Percentiles rank a stretch among this genome's conserved stretches.
Evolutionary conservation across 2,888 invertebrate species (phyloP).

Genomic region (Cosmorhoe ocellata): DNA sequence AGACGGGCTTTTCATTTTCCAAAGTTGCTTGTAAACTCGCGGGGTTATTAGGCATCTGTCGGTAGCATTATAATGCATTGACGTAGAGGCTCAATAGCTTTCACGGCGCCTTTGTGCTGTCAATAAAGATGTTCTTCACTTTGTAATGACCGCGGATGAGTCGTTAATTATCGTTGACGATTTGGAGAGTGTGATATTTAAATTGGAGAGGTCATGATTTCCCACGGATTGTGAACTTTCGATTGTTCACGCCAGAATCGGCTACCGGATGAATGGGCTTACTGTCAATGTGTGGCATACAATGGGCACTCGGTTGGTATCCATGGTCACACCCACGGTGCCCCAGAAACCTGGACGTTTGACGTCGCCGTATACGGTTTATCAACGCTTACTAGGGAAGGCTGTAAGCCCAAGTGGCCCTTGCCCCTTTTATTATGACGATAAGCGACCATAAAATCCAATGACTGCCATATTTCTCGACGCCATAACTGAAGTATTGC

Average conservation of each 20-base stretch:
- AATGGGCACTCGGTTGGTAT: slow-evolving; percentile 22
- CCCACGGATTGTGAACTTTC: slow-evolving; percentile 30
- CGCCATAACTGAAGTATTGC: slow-evolving; percentile 24
- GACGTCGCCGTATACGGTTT: slow-evolving; percentile 28
- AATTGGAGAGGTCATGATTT: slow-evolving; percentile 44
- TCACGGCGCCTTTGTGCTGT: slow-evolving; percentile 68
- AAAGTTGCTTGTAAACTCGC: slow-evolving; percentile 59
- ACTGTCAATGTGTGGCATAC: slow-evolving; percentile 23
- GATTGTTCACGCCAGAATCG: slow-evolving; percentile 30
- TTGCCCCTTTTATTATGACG: slow-evolving; percentile 31
- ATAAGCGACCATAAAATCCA: slow-evolving; percentile 32
- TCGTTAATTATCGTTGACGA: slow-evolving; percentile 61
- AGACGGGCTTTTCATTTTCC: slow-evolving; percentile 71
- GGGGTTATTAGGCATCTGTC: slow-evolving; percentile 67
- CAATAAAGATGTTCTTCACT: slow-evolving; percentile 65
- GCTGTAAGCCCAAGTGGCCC: slow-evolving; percentile 29
- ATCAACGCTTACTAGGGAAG: slow-evolving; percentile 30
- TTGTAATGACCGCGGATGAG: slow-evolving; percentile 55
- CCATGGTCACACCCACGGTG: slow-evolving; percentile 25
- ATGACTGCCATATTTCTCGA: slow-evolving; percentile 30
- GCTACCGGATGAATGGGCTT: slow-evolving; percentile 26
- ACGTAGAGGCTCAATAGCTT: slow-evolving; percentile 66
- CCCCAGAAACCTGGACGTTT: slow-evolving; percentile 31
- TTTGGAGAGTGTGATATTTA: slow-evolving; percentile 37
- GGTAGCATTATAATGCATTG: slow-evolving; percentile 65